Evolutionary conservation across 2,797 vertebrate species (phyloP).

Genomic region (Molossus alvarezi): DNA sequence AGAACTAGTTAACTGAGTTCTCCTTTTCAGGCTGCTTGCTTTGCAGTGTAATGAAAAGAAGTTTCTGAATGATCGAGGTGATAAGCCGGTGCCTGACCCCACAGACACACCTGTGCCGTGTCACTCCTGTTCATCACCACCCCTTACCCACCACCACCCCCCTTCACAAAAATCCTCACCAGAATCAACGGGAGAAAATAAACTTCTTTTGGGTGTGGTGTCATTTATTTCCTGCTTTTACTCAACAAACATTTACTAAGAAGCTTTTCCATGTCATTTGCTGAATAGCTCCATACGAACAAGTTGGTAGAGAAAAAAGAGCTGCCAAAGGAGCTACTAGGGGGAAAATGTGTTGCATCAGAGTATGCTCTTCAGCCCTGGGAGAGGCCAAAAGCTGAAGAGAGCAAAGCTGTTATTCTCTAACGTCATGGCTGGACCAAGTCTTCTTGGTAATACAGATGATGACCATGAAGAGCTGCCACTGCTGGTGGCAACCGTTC

Average conservation of each 20-base stretch:
- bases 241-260: constrained; percentile 18
- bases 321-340: neutral
- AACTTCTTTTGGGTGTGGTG: neutral
- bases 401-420: neutral
- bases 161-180: neutral
- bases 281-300: neutral
- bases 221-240: neutral
- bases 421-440: neutral
- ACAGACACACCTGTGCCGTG: neutral
- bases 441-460: neutral
- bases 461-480: neutral
- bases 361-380: neutral
- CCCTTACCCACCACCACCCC: neutral
- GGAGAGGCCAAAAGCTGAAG: neutral
- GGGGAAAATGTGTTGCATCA: neutral
- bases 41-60: neutral
- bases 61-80: neutral
- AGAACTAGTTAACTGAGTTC: neutral
- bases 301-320: neutral
- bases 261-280: constrained; percentile 18
- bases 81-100: too few species aligned
- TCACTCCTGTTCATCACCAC: neutral
- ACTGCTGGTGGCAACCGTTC: neutral
- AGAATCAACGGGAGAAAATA: neutral
- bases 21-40: neutral